phyloP scores from a whole-genome alignment of 2,113 vertebrate genomes.

The Manacus vitellinus region DNA sequence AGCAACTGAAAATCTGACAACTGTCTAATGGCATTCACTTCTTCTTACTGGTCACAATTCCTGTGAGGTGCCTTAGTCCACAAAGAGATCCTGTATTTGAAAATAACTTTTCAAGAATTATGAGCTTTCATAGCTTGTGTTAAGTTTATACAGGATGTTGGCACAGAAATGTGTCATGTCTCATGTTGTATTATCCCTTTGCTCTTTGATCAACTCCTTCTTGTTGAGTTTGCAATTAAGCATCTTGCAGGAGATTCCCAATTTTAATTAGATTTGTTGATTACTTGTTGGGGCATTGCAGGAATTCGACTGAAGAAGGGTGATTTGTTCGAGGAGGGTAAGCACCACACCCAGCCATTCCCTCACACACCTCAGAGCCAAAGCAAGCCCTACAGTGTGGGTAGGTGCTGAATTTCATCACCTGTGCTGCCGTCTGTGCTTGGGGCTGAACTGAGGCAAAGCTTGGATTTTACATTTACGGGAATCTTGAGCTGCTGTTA shows the following conservation, averaged over 20 bases:
- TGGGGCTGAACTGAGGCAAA: neutral
- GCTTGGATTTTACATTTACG: neutral
- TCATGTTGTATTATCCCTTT: neutral
- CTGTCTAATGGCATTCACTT: neutral
- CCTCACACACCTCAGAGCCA: neutral
- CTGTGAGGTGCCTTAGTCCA: neutral
- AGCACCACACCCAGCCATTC: neutral
- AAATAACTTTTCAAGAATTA: neutral
- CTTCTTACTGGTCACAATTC: neutral
- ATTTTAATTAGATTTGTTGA: neutral
- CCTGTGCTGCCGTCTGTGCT: rapidly evolving
- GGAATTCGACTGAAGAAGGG: neutral
- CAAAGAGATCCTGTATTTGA: neutral
- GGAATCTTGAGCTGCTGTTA: neutral
- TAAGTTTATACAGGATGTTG: neutral
- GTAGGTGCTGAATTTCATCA: neutral
- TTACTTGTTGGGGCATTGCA: neutral
- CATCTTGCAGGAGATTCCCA: neutral
- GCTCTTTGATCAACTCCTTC: neutral
- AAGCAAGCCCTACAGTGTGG: rapidly evolving
- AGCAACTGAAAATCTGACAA: neutral
- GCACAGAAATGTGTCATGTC: neutral
- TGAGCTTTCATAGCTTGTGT: neutral
- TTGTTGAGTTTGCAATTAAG: neutral
- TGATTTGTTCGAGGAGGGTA: neutral